These are phyloP conservation scores for Cuculus canorus DNA, from an alignment of 2,797 vertebrate genomes.

Conservation along the genomic window DNA sequence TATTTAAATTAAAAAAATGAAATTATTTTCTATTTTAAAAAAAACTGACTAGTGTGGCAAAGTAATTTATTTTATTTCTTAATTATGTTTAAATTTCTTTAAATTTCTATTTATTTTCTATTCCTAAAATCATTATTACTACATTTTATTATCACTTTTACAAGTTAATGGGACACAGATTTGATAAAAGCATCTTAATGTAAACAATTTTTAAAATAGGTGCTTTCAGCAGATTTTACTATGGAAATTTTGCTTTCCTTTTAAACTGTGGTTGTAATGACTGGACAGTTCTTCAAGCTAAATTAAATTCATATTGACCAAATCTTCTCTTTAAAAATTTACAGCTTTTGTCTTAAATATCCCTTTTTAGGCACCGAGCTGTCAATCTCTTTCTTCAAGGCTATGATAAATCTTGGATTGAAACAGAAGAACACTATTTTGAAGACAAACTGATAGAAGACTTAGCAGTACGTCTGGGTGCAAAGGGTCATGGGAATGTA, in stretches of 20 bases:
- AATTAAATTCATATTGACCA: background rate
- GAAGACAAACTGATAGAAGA: constrained; percentile 97
- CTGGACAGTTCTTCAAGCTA: background rate
- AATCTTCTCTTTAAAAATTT: background rate
- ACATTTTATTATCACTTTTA: background rate
- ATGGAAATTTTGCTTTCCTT: background rate
- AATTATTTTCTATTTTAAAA: background rate
- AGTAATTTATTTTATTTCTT: background rate
- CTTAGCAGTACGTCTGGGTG: constrained; percentile 85
- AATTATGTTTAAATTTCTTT: background rate
- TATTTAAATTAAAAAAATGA: background rate
- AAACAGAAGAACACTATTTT: constrained; percentile 96
- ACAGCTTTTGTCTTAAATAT: constrained; percentile 36
- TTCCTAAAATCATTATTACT: background rate
- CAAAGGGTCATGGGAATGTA: background rate
- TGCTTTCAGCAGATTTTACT: background rate
- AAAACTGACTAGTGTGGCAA: background rate
- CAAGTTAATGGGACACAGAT: background rate
- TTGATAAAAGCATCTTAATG: background rate
- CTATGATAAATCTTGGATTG: constrained; percentile 97
- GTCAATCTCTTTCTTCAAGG: constrained; percentile 96
- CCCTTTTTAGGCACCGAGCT: constrained; percentile 86
- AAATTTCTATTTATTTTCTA: background rate
- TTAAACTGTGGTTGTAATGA: background rate
- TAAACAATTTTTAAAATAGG: background rate